Conservation (phyloP, 2,797 vertebrate species). For the Gila robusta region DNA sequence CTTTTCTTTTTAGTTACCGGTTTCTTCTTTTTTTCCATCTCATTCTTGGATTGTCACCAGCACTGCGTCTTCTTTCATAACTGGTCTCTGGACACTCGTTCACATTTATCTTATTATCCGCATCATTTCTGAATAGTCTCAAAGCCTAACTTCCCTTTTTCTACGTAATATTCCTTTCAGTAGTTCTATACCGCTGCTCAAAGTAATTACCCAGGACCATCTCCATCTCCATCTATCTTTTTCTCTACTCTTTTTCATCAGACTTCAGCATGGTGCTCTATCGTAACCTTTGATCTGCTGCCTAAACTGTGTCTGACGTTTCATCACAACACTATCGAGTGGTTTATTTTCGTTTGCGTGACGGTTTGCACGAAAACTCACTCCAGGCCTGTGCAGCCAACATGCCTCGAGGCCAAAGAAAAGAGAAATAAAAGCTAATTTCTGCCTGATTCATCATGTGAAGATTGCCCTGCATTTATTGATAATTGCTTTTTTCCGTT, state of each 20-base stretch:
- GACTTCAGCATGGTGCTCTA: slow-evolving; percentile 8
- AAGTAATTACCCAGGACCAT: slow-evolving; percentile 53
- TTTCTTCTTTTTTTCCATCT: slow-evolving; percentile 1
- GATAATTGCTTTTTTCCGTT: slow-evolving; percentile 85
- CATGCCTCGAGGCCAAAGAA: slow-evolving; percentile 64
- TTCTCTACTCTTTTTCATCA: slow-evolving; percentile 23
- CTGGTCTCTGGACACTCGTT: slow-evolving; percentile 55
- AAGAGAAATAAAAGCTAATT: slow-evolving; percentile 78
- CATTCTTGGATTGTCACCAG: neutral
- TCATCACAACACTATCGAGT: slow-evolving; percentile 68
- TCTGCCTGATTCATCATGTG: slow-evolving; percentile 77
- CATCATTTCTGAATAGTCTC: slow-evolving; percentile 30
- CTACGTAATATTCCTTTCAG: slow-evolving; percentile 37
- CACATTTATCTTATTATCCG: slow-evolving; percentile 24
- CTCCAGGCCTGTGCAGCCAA: slow-evolving; percentile 71
- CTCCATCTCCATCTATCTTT: slow-evolving; percentile 61
- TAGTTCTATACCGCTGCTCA: slow-evolving; percentile 25
- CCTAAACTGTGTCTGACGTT: slow-evolving; percentile 64
- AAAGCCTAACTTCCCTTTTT: slow-evolving; percentile 36
- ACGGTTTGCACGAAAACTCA: slow-evolving; percentile 66
- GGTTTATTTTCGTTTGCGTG: slow-evolving; percentile 76
- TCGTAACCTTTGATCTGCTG: slow-evolving; percentile 63
- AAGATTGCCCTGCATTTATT: slow-evolving; percentile 84
- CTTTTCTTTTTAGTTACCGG: slow-evolving; percentile 27
- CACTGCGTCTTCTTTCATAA: slow-evolving; percentile 35